Evolutionary conservation across 2,797 vertebrate species (phyloP).

Genomic region (Sebastes oblongus): DNA sequence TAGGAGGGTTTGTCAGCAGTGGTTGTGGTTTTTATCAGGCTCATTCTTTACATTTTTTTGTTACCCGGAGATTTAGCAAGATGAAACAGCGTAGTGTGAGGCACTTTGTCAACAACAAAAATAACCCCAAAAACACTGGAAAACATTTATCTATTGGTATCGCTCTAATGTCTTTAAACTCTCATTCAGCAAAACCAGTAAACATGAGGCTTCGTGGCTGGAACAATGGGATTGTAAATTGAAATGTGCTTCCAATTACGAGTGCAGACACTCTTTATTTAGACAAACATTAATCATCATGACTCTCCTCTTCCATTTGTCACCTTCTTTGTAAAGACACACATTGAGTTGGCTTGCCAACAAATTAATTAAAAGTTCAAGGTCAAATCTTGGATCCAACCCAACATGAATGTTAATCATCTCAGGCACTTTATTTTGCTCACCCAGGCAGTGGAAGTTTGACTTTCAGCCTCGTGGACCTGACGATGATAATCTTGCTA

Average conservation of each 20-base stretch:
- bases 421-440: not conserved
- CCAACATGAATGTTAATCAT: not conserved
- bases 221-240: slow-evolving; percentile 55
- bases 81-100: slow-evolving; percentile 34
- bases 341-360: not conserved
- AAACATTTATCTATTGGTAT: slow-evolving; percentile 53
- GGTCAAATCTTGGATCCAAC: not conserved
- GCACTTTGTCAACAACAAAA: slow-evolving; percentile 51
- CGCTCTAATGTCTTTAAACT: slow-evolving; percentile 36
- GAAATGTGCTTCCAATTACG: slow-evolving; percentile 69
- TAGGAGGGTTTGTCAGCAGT: slow-evolving; percentile 22
- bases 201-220: slow-evolving; percentile 37
- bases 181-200: slow-evolving; percentile 56
- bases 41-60: slow-evolving; percentile 44
- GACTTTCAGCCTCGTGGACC: slow-evolving; percentile 3
- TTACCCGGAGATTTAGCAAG: slow-evolving; percentile 22
- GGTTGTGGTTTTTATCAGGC: slow-evolving; percentile 36
- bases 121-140: slow-evolving; percentile 24
- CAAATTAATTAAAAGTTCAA: slow-evolving; percentile 8
- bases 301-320: slow-evolving; percentile 31
- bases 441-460: not conserved
- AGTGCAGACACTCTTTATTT: slow-evolving; percentile 43
- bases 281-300: slow-evolving; percentile 42
- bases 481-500: slow-evolving; percentile 34
- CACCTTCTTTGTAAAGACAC: slow-evolving; percentile 12